Base-by-base conservation (phyloP, 1,140 invertebrate species). In the Acromyrmex echinatior region DNA sequence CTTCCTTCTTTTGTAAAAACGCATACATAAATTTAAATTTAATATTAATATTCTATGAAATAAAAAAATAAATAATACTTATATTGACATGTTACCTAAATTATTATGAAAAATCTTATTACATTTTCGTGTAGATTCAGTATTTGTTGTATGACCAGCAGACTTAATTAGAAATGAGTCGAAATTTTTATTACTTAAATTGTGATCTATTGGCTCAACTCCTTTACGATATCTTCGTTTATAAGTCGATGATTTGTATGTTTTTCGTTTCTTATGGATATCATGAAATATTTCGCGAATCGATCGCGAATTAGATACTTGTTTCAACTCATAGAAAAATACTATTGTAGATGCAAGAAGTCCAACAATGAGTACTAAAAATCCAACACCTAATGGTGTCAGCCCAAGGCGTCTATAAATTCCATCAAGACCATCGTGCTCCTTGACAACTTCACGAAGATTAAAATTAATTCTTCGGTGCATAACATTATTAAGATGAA, bases 331-430 rank as follows among this genome's bases (percentile, higher is more conserved):
- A 7, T 92, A 79, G 25, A 88, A 91, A 86, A 95, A 95, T 0
- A 93, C 53, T 0, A 93, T 14, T 1, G 70, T 92, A 0, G 94
- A 91, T 28, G 93, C 39, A 9, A 90, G 51, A 0, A 91, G 58
- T 12, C 94, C 94, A 14, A 89, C 31, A 18, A 93, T 39, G 2
- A 95, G 76, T 28, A 92, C 6, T 0, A 77, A 77, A 68, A 95
- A 95, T 21, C 91, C 94, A 9, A 92, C 93, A 2, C 92, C 92
- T 12, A 95, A 78, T 2, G 95, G 94, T 18, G 76, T 94, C 18
- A 94, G 31, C n/a, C 74, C 62, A 3, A 95, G 84, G 0, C 39
- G 91, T 84, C 21, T 87, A 0, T 91, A 78, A 12, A n/a, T 78
- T 18, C 87, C 82, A 0, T 92, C 79, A n/a, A 87, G 78, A 3